phyloP scores from a whole-genome alignment of 2,888 invertebrate genomes.

The Hirtodrosophila histrioides region DNA sequence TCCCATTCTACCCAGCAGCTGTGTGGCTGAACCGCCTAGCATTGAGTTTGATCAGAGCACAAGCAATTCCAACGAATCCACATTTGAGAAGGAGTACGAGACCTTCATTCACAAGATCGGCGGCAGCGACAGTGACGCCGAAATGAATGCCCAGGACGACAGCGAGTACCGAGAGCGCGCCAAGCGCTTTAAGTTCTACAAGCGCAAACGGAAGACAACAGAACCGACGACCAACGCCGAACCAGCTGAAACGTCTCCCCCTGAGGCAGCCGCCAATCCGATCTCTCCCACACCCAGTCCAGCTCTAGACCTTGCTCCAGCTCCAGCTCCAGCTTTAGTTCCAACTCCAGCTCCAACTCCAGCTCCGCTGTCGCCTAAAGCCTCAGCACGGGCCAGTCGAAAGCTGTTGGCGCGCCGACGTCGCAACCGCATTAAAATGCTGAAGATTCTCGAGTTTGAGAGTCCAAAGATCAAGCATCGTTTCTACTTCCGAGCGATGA shows the following conservation, averaged over 20 bases:
- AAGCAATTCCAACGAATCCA: constrained; percentile 77
- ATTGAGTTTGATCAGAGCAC: constrained; percentile 76
- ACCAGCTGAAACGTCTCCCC: neutral
- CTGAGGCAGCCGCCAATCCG: neutral
- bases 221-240: constrained; percentile 31
- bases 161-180: constrained; percentile 58
- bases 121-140: constrained; percentile 64
- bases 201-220: constrained; percentile 72
- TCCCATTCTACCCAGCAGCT: constrained; percentile 11
- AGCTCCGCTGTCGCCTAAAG: constrained; percentile 28
- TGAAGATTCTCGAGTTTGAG: constrained; percentile 66
- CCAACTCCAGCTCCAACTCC: neutral
- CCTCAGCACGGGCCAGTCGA: constrained; percentile 47
- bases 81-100: constrained; percentile 81
- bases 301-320: neutral
- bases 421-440: constrained; percentile 64
- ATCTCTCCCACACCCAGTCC: neutral
- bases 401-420: constrained; percentile 53
- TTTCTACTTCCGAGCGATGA: constrained; percentile 67
- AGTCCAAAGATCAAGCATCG: constrained; percentile 69
- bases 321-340: neutral
- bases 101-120: constrained; percentile 80
- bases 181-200: constrained; percentile 76
- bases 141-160: constrained; percentile 22
- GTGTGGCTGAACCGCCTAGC: constrained; percentile 15